Conservation (phyloP, 1,140 invertebrate genomes). For the Orchesella cincta region DNA sequence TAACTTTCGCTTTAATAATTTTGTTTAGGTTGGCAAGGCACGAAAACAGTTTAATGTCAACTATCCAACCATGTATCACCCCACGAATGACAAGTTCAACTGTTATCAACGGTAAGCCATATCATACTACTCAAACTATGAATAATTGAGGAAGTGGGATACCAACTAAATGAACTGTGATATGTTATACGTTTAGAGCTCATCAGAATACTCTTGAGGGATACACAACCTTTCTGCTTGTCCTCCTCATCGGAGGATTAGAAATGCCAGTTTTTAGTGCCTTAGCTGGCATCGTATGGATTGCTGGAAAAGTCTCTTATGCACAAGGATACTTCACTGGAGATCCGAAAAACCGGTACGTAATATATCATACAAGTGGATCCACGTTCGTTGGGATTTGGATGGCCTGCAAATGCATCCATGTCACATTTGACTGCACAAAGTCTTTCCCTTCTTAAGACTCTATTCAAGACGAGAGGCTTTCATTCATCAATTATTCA, state of each 20-base stretch:
- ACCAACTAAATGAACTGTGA: background rate
- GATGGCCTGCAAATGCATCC: too few relatives aligned
- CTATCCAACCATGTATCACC: conserved; percentile 59
- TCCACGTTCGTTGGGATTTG: too few relatives aligned
- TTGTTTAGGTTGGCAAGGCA: conserved; percentile 52
- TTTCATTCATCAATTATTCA: too few relatives aligned
- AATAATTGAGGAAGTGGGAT: background rate
- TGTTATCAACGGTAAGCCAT: conserved; percentile 55
- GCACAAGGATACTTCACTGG: conserved; percentile 61
- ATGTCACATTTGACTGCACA: too few relatives aligned
- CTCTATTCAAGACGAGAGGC: too few relatives aligned
- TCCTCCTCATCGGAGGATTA: conserved; percentile 58
- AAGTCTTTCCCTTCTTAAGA: too few relatives aligned
- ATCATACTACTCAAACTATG: background rate
- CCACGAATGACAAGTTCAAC: conserved; percentile 57
- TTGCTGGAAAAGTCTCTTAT: conserved; percentile 58
- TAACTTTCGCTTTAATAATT: background rate
- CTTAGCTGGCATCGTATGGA: conserved; percentile 57
- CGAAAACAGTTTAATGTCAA: conserved; percentile 53
- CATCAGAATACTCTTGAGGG: conserved; percentile 61
- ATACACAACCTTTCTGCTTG: conserved; percentile 57
- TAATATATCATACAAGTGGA: too few relatives aligned
- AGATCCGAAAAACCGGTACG: conserved; percentile 33
- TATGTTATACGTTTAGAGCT: conserved; percentile 52
- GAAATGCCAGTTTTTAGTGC: conserved; percentile 58